These are phyloP conservation scores for Cataglyphis altisquamis DNA, from an alignment of 2,888 invertebrate genomes.

Conservation along the genomic window DNA sequence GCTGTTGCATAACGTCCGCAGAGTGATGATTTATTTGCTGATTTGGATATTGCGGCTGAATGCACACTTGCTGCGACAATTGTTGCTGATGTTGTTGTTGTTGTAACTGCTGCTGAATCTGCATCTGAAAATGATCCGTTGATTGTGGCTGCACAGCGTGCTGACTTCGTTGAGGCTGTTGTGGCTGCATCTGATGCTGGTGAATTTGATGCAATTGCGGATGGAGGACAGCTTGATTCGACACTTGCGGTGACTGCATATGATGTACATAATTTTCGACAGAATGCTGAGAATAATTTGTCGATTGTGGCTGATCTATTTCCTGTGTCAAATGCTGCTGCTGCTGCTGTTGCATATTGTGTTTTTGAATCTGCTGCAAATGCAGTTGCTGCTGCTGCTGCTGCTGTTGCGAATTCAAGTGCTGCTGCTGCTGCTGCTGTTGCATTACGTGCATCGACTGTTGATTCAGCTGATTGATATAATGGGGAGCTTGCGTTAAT, in stretches of 20 bases:
- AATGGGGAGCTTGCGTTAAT: conserved; percentile 79
- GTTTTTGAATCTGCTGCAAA: conserved; percentile 80
- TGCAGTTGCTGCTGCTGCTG: conserved; percentile 79
- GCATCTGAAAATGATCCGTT: conserved; percentile 78
- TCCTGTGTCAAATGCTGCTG: conserved; percentile 73
- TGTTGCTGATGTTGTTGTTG: conserved; percentile 86
- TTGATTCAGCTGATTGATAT: conserved; percentile 80
- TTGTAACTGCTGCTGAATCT: conserved; percentile 84
- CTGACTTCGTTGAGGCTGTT: conserved; percentile 78
- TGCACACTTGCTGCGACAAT: conserved; percentile 84
- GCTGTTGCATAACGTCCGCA: conserved; percentile 83
- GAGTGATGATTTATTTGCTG: conserved; percentile 84
- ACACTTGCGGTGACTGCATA: conserved; percentile 78
- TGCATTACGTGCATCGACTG: conserved; percentile 80
- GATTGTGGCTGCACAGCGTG: conserved; percentile 77
- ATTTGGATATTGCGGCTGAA: conserved; percentile 81
- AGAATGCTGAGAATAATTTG: conserved; percentile 76
- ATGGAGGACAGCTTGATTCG: conserved; percentile 76
- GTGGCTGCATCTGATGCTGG: conserved; percentile 78
- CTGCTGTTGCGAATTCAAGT: conserved; percentile 79
- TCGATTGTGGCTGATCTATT: conserved; percentile 73
- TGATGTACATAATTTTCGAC: conserved; percentile 81
- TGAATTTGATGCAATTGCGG: conserved; percentile 82
- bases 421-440: conserved; percentile 77
- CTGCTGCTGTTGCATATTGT: conserved; percentile 76